Evolutionary conservation across 2,888 invertebrate species (phyloP), one percentile per base, ranked within the genome.

Genomic region (Heliconius erato): DNA sequence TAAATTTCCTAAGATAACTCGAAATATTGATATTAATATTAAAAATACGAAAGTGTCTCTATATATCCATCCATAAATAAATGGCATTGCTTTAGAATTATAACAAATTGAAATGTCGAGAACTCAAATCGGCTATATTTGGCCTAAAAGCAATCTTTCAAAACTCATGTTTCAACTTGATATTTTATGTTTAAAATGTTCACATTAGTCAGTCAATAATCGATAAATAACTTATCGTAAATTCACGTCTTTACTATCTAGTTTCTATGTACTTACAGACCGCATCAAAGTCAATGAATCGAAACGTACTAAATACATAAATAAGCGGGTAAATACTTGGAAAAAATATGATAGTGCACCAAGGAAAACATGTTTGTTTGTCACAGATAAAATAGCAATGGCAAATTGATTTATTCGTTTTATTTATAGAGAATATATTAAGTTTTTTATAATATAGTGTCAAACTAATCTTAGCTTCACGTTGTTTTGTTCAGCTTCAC

Each of bases 261-360:
- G 71, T 79, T 32, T 69, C 32, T 69, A 54, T 54, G 54, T 63
- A 71, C 79, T 54, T 54, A 23, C 23, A n/a, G n/a, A 54, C 23
- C 23, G 40, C 4, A 16, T 72, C 71, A 72, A 72, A 72, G 71
- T 72, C 44, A 72, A 72, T 44, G 71, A 72, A 72, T 40, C 71
- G n/a, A 71, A 71, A 40, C 69, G 72, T 72, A 72, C 44, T 40
- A 72, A 44, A 72, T 44, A 72, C 44, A 72, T 72, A 72, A n/a
- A 72, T 72, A 26, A 72, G 44, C 16, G 12, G 26, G 44, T 44
- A 44, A 26, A n/a, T 72, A 72, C 72, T 72, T 72, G 44, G 44
- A 72, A 72, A 44, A 44, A 72, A 44, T 72, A 72, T 14, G 14
- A 40, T 40, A 9, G 71, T 23, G 44, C 26, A 49, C 6, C 44